phyloP scores from a whole-genome alignment of 2,888 invertebrate species.

The Rhagium mordax region DNA sequence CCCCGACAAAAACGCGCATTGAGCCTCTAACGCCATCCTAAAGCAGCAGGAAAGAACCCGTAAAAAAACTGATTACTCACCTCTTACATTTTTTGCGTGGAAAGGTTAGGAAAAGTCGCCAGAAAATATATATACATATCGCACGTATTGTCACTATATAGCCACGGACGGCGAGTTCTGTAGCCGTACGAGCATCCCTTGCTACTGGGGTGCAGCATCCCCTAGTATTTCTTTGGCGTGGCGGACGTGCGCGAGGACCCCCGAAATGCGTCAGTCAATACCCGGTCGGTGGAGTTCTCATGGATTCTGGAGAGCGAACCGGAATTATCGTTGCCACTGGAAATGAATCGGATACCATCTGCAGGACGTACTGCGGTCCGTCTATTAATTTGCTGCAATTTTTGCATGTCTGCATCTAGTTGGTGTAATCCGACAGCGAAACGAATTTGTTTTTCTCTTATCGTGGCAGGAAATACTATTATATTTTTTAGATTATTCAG shows the following conservation, averaged over 20 bases:
- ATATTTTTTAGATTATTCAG: not conserved
- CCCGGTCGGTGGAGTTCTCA: conserved; percentile 59
- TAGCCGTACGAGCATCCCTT: conserved; percentile 62
- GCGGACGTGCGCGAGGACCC: conserved; percentile 60
- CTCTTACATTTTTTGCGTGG: conserved; percentile 59
- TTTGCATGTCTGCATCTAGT: not conserved
- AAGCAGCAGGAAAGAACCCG: conserved; percentile 1
- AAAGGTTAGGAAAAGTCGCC: conserved; percentile 35
- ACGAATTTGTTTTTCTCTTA: not conserved
- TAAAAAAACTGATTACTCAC: conserved; percentile 47
- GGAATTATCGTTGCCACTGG: conserved; percentile 57
- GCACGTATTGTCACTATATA: conserved; percentile 53
- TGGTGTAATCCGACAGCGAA: not conserved
- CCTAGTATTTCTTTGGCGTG: conserved; percentile 61
- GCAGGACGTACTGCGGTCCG: conserved; percentile 40
- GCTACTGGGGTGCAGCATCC: conserved; percentile 68
- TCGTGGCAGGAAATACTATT: not conserved
- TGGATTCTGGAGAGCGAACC: conserved; percentile 62
- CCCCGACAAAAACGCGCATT: conserved; percentile 47
- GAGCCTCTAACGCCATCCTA: not conserved
- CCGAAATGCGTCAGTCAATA: conserved; percentile 67
- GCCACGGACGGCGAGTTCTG: conserved; percentile 51
- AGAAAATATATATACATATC: conserved; percentile 35
- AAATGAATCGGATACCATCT: conserved; percentile 54
- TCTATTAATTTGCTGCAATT: conserved; percentile 44